Evolutionary conservation across 2,888 invertebrate species (phyloP).

Genomic region (Frankliniella fusca): DNA sequence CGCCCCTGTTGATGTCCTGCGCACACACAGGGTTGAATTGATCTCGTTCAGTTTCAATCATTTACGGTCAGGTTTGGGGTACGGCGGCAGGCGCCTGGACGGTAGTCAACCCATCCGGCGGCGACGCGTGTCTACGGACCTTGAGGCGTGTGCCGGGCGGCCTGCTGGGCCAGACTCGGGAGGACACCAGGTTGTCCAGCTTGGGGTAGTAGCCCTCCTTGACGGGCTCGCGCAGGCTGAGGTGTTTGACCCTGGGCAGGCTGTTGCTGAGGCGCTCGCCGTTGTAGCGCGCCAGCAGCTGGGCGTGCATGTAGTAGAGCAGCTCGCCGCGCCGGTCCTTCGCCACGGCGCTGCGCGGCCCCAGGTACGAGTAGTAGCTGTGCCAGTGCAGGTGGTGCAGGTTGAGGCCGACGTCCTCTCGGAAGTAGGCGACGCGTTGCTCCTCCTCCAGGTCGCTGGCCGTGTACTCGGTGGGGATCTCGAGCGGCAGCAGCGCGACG

Average conservation of each 20-base stretch:
- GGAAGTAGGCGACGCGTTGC: constrained; percentile 76
- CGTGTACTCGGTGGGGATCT: constrained; percentile 69
- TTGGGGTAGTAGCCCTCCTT: constrained; percentile 79
- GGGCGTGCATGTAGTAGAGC: constrained; percentile 77
- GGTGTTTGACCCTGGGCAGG: constrained; percentile 59
- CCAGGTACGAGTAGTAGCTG: constrained; percentile 74
- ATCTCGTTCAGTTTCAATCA: no score
- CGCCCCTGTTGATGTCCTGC: constrained; percentile 61
- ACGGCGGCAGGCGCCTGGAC: constrained; percentile 44
- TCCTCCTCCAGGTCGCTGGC: constrained; percentile 71
- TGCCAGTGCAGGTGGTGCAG: constrained; percentile 93
- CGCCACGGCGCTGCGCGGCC: constrained; percentile 57
- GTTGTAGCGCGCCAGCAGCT: constrained; percentile 61
- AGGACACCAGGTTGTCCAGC: constrained; percentile 71
- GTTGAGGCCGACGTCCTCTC: constrained; percentile 80
- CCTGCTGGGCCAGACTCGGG: constrained; percentile 70
- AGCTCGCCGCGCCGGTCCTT: constrained; percentile 75
- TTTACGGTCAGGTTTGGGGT: constrained; percentile 47
- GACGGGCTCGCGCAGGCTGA: constrained; percentile 65
- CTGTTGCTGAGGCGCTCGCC: constrained; percentile 70
- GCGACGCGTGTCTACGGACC: constrained; percentile 36
- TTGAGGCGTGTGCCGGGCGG: constrained; percentile 39
- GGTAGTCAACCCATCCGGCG: neutral
- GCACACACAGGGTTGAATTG: no score
- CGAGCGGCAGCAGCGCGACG: constrained; percentile 56